Evolutionary conservation across 2,113 vertebrate species (phyloP).

Genomic region (Centropristis striata): DNA sequence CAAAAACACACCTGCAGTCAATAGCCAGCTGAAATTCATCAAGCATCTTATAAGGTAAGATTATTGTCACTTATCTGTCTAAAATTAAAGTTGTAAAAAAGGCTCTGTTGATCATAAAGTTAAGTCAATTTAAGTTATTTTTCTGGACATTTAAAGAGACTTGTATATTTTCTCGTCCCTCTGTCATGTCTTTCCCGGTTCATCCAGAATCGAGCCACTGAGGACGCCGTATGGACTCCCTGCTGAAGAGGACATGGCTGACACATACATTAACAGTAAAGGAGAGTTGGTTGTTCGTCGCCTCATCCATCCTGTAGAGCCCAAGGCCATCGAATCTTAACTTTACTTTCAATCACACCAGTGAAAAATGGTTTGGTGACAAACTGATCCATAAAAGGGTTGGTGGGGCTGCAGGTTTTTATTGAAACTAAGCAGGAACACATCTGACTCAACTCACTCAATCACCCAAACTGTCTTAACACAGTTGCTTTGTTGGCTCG

Average conservation of each 20-base stretch:
- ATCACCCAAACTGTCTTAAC: no score
- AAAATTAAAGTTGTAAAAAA: background rate
- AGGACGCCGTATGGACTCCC: slow-evolving; percentile 93
- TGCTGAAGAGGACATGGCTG: slow-evolving; percentile 89
- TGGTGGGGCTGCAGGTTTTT: no score
- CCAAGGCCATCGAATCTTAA: slow-evolving; percentile 83
- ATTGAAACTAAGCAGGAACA: no score
- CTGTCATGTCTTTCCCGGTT: background rate
- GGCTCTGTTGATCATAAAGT: background rate
- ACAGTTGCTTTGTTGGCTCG: no score
- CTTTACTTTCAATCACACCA: background rate
- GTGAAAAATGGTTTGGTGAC: no score
- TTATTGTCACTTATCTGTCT: background rate
- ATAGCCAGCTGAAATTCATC: slow-evolving; percentile 90
- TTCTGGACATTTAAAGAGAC: background rate
- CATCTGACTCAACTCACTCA: no score
- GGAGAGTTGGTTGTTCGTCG: slow-evolving; percentile 91
- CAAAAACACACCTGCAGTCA: slow-evolving; percentile 96
- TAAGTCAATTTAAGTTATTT: no score
- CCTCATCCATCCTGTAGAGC: slow-evolving; percentile 80
- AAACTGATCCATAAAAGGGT: no score
- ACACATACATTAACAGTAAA: slow-evolving; percentile 89
- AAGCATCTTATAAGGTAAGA: slow-evolving; percentile 96
- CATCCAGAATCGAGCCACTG: slow-evolving; percentile 91
- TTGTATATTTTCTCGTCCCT: background rate